A percentile compares a stretch with the other conserved stretches of the same genome.
These are phyloP conservation scores for Choreutis nemorana DNA, from an alignment of 2,888 invertebrate genomes.

Conservation along the genomic window DNA sequence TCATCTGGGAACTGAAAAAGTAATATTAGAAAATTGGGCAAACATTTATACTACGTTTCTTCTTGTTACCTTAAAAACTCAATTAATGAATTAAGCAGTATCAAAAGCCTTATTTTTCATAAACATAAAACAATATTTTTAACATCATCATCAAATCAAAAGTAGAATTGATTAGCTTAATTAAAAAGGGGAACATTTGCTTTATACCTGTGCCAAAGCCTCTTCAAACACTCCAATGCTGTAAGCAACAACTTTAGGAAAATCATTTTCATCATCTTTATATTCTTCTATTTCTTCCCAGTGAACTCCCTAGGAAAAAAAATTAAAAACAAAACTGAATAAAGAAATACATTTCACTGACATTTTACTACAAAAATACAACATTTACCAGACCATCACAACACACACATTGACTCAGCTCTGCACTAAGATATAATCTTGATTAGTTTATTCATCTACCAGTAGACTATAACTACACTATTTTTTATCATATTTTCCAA, in stretches of 20 bases:
- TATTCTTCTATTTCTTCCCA: conserved; percentile 45
- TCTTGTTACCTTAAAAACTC: not conserved
- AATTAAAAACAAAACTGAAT: not conserved
- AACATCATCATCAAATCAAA: too few species aligned
- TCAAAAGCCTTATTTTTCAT: conserved; percentile 6
- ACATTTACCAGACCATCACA: not conserved
- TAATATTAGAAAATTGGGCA: conserved; percentile 1
- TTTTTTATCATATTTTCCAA: too few species aligned
- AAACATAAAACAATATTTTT: conserved; percentile 2
- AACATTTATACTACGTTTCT: not conserved
- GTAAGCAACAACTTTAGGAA: conserved; percentile 33
- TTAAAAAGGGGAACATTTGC: too few species aligned
- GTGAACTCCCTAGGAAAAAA: conserved; percentile 35
- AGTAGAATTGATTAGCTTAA: too few species aligned
- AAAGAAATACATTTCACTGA: not conserved
- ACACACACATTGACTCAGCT: too few species aligned
- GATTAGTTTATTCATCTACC: too few species aligned
- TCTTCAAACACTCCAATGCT: conserved; percentile 46
- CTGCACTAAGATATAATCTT: too few species aligned
- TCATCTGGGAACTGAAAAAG: conserved; percentile 43
- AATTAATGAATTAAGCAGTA: too few species aligned
- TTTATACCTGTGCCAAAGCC: conserved; percentile 33
- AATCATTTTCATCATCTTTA: conserved; percentile 25
- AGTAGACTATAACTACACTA: too few species aligned
- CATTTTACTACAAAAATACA: conserved; percentile 1